Percentiles rank a stretch among this genome's conserved stretches.
phyloP scores from a whole-genome alignment of 2,113 vertebrate genomes.

The Oryctolagus cuniculus region DNA sequence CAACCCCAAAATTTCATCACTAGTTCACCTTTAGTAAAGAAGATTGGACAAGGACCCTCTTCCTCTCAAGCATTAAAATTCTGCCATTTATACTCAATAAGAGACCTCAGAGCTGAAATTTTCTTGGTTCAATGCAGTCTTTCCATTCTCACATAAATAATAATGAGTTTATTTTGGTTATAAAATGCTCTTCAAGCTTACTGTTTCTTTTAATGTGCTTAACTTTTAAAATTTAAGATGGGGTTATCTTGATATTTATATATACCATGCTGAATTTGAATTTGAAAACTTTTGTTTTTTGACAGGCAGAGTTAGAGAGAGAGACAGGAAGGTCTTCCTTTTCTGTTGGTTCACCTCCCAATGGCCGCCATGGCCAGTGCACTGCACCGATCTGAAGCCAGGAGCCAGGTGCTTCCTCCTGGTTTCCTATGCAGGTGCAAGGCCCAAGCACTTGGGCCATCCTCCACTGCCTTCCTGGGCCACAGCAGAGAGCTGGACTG shows the following conservation, averaged over 20 bases:
- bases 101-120: constrained; percentile 5
- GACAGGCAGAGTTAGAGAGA: too few relatives aligned
- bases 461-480: too few relatives aligned
- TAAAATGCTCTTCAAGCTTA: background rate
- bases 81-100: background rate
- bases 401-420: too few relatives aligned
- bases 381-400: too few relatives aligned
- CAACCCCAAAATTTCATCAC: background rate
- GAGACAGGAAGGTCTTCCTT: too few relatives aligned
- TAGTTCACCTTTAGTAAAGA: background rate
- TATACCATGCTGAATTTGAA: background rate
- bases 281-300: background rate
- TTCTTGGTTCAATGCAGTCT: background rate
- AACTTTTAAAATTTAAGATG: background rate
- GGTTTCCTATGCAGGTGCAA: too few relatives aligned
- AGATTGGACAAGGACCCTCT: background rate
- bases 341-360: too few relatives aligned
- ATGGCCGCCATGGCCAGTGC: too few relatives aligned
- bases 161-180: background rate
- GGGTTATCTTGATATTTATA: background rate
- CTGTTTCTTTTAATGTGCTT: background rate
- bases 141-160: constrained; percentile 26
- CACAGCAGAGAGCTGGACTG: too few relatives aligned
- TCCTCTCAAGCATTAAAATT: background rate
- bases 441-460: too few relatives aligned